phyloP scores from a whole-genome alignment of 1,140 invertebrate species.

The Melitaea cinxia region DNA sequence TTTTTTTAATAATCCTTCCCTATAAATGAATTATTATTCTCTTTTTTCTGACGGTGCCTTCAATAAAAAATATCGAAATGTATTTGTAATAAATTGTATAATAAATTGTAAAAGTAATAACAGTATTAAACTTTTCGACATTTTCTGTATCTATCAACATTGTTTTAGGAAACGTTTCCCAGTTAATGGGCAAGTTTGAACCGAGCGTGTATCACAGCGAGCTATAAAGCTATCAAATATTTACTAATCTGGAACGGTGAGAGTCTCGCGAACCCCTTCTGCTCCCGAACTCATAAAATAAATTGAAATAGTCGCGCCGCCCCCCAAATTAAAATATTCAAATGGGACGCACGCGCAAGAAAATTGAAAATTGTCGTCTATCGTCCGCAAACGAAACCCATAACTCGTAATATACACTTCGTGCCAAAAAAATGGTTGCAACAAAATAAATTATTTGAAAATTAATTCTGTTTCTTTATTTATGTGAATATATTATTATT shows the following conservation, averaged over 20 bases:
- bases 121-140: no score
- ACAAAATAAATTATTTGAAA: background rate
- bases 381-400: conserved; percentile 81
- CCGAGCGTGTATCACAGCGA: conserved; percentile 60
- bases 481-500: no score
- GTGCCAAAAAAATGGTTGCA: conserved; percentile 41
- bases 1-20: no score
- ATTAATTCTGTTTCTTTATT: background rate
- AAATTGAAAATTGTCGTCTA: conserved; percentile 82
- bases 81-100: no score
- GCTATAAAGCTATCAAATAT: conserved; percentile 81
- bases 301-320: conserved; percentile 81
- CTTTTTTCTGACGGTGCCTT: no score
- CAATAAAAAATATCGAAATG: no score
- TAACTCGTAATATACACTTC: conserved; percentile 74
- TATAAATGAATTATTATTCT: no score
- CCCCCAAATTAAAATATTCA: conserved; percentile 82
- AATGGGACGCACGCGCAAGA: conserved; percentile 81
- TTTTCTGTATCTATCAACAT: background rate
- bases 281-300: conserved; percentile 76
- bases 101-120: no score
- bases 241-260: conserved; percentile 77
- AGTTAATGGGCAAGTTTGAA: conserved; percentile 23
- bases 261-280: conserved; percentile 73
- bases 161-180: background rate